Base-by-base conservation (phyloP, 1,140 invertebrate genomes). In the Epicauta chinensis region DNA sequence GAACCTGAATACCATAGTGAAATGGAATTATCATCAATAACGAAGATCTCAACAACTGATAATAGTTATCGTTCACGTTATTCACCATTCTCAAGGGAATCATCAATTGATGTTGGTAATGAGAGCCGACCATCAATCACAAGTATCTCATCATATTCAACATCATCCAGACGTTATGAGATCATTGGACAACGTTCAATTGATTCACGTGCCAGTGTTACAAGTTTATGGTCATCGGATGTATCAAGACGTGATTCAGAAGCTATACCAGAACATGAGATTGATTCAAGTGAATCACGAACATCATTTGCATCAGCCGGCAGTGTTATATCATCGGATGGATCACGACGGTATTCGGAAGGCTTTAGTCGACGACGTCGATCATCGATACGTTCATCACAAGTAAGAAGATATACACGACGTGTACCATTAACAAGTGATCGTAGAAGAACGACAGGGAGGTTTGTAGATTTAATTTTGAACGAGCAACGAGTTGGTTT, bases 391-490 rank as follows among this genome's bases (percentile, higher is more conserved):
- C 58, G 69, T 45, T 63, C 62, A 30, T 65, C 62, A 47, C 71
- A 67, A 58, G 62, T 71, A 14, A 61, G 70, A 35, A 61, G 69
- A 46, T 62, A 71, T 48, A 63, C 64, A 3, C 61, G 70, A 40
- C 60, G 69, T 48, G 62, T 64, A 40, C 67, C 71, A n/a, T 56
- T 72, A 32, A 68, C 61, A 31, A 60, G 66, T 42, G 72, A 73
- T 56, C 60, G 72, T 23, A 55, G 71, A 44, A 63, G 70, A 50
- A 72, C 72, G 4, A 73, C 71, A 31, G 72, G 72, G 56, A 73
- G 72, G 72, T 73, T 65, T 57, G 58, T 59, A 39, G n/a, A n/a
- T n/a, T n/a, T n/a, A n/a, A n/a, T n/a, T n/a, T n/a, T n/a, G n/a
- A n/a, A n/a, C n/a, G n/a, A n/a, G n/a, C n/a, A n/a, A n/a, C n/a